Evolutionary conservation across 2,113 vertebrate genomes (phyloP), one percentile per base, ranked within the genome.

Genomic region (Xiphophorus maculatus): DNA sequence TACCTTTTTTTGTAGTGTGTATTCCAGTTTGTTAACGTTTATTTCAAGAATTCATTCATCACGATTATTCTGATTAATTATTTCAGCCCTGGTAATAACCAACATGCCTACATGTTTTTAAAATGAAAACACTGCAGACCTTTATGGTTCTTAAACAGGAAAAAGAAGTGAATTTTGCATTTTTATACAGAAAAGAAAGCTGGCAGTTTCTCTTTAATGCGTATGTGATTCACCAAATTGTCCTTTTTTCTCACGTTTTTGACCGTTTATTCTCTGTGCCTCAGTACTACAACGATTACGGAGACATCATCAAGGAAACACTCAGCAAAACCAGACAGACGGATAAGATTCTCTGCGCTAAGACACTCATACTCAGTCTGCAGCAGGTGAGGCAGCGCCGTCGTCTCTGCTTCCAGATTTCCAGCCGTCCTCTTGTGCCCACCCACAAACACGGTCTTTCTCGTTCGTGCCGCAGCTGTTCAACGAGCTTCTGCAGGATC

Each of bases 221-320:
- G 62, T 35, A n/a, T 35, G 9, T 37, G 11, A 11, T 32, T 22
- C 33, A 37, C 22, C 4, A 13, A 62, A 42, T 30, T 69, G 8
- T 66, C 6, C 15, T 10, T 30, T 5, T 9, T 10, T 63, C 2
- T 14, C 25, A 1, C 4, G 1, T 30, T 79, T 19, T 62, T 37
- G 32, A 54, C 2, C 15, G 25, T 37, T 73, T 73, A 0, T 6
- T 65, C 58, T 67, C 8, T 88, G 66, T 58, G 37, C 77, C 60
- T 90, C 79, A 99, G 97, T 99, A 99, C 91, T 99, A 99, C 86
- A 99, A 99, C 65, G 98, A 99, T 85, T 99, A 99, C 70, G 98
- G 98, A 19, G 98, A 99, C 93, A 99, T 99, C 91, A 99, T 99
- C 94, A 99, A 99, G 89, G 98, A 99, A 93, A 99, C 98, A 1